Conservation (phyloP, 1,140 invertebrate species). For the Caenorhabditis briggsae region DNA sequence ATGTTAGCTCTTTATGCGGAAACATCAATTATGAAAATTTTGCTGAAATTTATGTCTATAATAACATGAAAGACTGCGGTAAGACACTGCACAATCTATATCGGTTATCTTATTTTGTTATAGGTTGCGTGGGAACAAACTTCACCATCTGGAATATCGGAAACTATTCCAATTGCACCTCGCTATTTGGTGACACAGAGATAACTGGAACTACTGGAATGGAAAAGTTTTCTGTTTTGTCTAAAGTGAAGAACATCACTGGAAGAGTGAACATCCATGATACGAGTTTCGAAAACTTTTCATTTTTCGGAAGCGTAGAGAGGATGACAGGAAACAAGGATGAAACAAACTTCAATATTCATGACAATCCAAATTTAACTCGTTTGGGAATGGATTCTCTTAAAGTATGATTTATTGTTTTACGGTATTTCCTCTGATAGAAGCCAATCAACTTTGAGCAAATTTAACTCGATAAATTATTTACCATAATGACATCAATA, state of each 20-base stretch:
- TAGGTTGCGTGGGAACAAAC: background rate
- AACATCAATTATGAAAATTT: background rate
- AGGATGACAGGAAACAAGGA: background rate
- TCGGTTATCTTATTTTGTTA: background rate
- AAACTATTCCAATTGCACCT: background rate
- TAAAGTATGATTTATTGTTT: background rate
- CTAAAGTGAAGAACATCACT: background rate
- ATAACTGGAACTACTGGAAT: background rate
- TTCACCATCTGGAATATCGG: background rate
- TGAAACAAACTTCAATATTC: background rate
- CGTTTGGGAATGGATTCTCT: background rate
- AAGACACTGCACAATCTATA: too few relatives aligned
- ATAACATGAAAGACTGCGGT: background rate
- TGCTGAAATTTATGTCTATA: background rate
- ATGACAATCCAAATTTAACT: background rate
- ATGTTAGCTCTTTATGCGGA: background rate
- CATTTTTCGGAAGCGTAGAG: background rate
- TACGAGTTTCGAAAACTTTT: background rate
- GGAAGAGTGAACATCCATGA: background rate
- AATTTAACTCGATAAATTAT: too few relatives aligned
- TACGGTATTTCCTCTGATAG: too few relatives aligned
- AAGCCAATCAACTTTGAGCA: too few relatives aligned
- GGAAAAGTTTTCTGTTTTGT: background rate
- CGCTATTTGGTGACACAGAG: background rate
- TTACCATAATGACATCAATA: too few relatives aligned